Conservation (phyloP, 2,113 vertebrate species). For the Chamaetylas fuelleborni region DNA sequence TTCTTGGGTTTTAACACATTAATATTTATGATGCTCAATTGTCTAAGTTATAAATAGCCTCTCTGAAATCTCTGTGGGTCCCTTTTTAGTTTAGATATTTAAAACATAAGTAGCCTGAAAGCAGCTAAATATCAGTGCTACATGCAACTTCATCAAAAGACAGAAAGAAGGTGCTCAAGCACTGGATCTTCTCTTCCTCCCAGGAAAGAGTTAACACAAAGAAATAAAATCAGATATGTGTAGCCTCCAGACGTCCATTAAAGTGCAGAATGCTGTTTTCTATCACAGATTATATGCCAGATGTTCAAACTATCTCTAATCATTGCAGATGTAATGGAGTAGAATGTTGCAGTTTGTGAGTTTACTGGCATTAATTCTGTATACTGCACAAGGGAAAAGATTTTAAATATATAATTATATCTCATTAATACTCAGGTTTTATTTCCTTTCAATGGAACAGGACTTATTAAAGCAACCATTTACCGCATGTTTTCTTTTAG, state of each 20-base stretch:
- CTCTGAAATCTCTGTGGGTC: background rate
- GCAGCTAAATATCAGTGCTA: background rate
- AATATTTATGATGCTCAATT: conserved; percentile 7
- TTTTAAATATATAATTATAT: conserved; percentile 96
- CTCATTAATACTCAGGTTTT: conserved; percentile 94
- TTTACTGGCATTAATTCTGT: conserved; percentile 94
- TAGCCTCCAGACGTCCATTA: conserved; percentile 98
- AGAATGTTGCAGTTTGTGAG: conserved; percentile 97
- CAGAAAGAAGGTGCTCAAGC: conserved; percentile 42
- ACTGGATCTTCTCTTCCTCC: conserved; percentile 33
- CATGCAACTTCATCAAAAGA: conserved; percentile 29
- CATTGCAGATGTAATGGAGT: conserved; percentile 99
- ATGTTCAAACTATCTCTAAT: conserved; percentile 97
- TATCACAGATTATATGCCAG: conserved; percentile 94
- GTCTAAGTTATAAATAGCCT: background rate
- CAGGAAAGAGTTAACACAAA: conserved; percentile 85
- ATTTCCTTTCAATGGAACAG: conserved; percentile 89
- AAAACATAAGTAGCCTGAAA: background rate
- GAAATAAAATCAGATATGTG: conserved; percentile 87
- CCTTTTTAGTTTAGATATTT: background rate
- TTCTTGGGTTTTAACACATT: conserved; percentile 30
- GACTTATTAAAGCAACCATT: conserved; percentile 90
- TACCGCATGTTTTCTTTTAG: conserved; percentile 82
- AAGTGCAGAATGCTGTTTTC: conserved; percentile 90
- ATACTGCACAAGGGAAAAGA: conserved; percentile 93